phyloP scores from a whole-genome alignment of 2,113 vertebrate species.

The Lophura nycthemera region DNA sequence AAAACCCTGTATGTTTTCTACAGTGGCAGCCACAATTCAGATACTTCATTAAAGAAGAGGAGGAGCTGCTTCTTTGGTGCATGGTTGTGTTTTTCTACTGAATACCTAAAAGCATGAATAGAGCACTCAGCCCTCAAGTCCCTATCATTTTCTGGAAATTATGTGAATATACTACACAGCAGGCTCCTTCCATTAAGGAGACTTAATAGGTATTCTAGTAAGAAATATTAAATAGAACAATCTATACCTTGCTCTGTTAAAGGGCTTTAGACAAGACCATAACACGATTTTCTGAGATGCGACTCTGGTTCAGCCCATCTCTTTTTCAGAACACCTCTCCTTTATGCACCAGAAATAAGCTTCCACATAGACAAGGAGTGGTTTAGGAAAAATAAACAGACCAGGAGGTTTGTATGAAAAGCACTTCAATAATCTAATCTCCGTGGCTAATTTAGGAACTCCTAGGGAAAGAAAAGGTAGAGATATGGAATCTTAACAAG shows the following conservation, averaged over 20 bases:
- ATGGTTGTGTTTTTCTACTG: not conserved
- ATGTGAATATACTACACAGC: not conserved
- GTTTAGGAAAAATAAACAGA: not conserved
- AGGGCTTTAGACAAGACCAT: not conserved
- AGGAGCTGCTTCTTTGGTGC: not conserved
- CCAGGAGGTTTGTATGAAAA: constrained; percentile 13
- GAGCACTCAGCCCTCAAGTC: not conserved
- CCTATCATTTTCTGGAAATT: not conserved
- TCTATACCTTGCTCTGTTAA: not conserved
- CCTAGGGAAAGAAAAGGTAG: constrained; percentile 32
- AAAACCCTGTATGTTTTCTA: not conserved
- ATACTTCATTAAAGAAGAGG: not conserved
- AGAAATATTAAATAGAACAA: not conserved
- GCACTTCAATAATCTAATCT: constrained; percentile 66
- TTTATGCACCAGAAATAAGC: not conserved
- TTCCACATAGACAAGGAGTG: not conserved
- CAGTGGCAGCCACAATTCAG: not conserved
- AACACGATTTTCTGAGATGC: not conserved
- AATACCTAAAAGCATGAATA: not conserved
- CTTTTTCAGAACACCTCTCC: not conserved
- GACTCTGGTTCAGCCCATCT: not conserved
- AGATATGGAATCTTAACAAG: constrained; percentile 65
- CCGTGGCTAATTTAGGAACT: constrained; percentile 57
- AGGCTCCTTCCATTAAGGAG: not conserved
- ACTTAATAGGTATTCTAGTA: not conserved